Base-by-base conservation (phyloP, 2,797 vertebrate species). In the Dendrocincla fuliginosa region DNA sequence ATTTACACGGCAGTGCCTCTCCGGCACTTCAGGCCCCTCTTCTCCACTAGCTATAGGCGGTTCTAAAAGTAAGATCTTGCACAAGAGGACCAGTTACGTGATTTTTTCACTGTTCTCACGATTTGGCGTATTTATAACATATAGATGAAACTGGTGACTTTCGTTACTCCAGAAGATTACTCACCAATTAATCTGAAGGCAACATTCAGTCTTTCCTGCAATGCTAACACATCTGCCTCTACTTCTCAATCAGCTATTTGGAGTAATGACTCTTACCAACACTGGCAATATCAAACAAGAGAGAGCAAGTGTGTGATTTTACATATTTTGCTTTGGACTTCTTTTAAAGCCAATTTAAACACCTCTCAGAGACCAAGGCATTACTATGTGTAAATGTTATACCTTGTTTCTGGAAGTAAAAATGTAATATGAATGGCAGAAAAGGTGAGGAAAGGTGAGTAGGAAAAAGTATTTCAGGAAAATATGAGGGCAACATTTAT, bases 401-500 rank as follows among this genome's bases (percentile, higher is more conserved):
- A 85, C 46, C 68, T 95, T 80, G 33, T 57, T 93, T 60, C 49
- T 95, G 77, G 30, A 76, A 49, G 16, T 33, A 41, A 12, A 23
- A 71, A 50, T n/a, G 16, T 7, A 89, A 87, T 30, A 30, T 25
- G 84, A 93, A 49, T 78, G 47, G 32, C 67, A 78, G 65, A 92
- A 61, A 88, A 93, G 30, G 35, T 57, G 85, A 84, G 60, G 55
- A 69, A 4, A 53, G 5, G 2, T 35, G 5, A 68, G 5, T 32
- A 82, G 30, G 69, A 95, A 75, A 67, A 92, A 73, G 76, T 84
- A 60, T 80, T 90, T 86, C n/a, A 83, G 80, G 24, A 95, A 93
- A 87, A 81, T 69, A 89, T 64, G 13, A 60, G 25, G 41, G 33
- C 17, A 94, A n/a, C 85, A 64, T 78, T 95, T 67, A 84, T 84